Evolutionary conservation across 2,113 vertebrate species (phyloP).

Genomic region (Phalacrocorax pelagicus): DNA sequence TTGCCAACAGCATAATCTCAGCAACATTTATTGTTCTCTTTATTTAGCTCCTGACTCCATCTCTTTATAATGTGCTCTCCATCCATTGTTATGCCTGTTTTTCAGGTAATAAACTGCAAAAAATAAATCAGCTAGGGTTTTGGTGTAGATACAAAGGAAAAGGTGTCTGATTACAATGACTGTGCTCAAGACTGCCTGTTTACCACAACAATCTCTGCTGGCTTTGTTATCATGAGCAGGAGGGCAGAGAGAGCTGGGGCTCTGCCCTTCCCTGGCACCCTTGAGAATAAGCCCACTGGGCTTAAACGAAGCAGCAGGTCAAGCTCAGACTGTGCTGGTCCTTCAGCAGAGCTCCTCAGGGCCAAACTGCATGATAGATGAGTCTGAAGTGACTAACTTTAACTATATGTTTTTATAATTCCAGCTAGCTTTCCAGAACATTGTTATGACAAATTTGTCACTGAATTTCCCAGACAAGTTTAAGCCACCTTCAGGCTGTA

Average conservation of each 20-base stretch:
- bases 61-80: neutral
- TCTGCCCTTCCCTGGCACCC: neutral
- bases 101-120: neutral
- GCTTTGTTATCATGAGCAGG: neutral
- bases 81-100: neutral
- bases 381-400: neutral
- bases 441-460: neutral
- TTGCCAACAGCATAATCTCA: neutral
- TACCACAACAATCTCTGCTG: neutral
- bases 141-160: neutral
- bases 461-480: neutral
- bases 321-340: neutral
- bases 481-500: slow-evolving; percentile 3
- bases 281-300: neutral
- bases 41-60: neutral
- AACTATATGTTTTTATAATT: neutral
- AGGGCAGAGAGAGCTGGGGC: neutral
- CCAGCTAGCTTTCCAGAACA: neutral
- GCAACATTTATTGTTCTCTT: neutral
- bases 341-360: neutral
- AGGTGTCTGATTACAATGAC: neutral
- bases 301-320: neutral
- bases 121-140: neutral
- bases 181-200: neutral
- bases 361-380: neutral